These are phyloP conservation scores for Centroberyx gerrardi DNA, from an alignment of 2,797 vertebrate species.

Conservation along the genomic window DNA sequence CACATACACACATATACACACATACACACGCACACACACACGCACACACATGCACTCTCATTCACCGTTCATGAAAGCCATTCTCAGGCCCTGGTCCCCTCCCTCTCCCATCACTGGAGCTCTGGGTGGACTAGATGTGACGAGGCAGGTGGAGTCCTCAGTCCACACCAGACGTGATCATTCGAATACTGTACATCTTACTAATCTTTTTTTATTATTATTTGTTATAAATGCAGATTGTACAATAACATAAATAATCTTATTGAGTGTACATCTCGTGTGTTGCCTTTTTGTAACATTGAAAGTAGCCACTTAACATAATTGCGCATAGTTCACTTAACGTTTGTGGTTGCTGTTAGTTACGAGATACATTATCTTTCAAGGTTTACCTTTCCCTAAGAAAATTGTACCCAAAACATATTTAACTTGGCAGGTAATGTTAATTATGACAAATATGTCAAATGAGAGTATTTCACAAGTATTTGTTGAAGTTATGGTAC, in stretches of 20 bases:
- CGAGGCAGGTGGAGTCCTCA: constrained; percentile 53
- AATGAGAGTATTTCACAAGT: constrained; percentile 13
- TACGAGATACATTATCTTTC: constrained; percentile 13
- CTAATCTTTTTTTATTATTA: constrained; percentile 85
- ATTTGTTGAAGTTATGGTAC: constrained; percentile 13
- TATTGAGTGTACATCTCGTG: constrained; percentile 83
- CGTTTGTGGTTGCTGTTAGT: constrained; percentile 10
- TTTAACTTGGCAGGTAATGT: constrained; percentile 22
- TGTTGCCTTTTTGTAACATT: constrained; percentile 76
- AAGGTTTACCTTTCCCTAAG: constrained; percentile 9
- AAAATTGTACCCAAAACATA: constrained; percentile 13
- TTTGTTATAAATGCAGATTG: constrained; percentile 87
- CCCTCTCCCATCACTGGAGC: constrained; percentile 72
- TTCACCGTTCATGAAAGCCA: constrained; percentile 54
- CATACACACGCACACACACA: constrained; percentile 1
- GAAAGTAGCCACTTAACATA: constrained; percentile 36
- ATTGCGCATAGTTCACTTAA: constrained; percentile 31
- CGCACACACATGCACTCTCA: constrained; percentile 28
- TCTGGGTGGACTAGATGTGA: constrained; percentile 69
- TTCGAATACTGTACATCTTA: constrained; percentile 86
- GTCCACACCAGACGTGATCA: constrained; percentile 78
- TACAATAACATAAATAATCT: constrained; percentile 90
- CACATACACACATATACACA: constrained; percentile 24
- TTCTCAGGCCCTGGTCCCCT: constrained; percentile 53
- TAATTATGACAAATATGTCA: constrained; percentile 18